A percentile compares a stretch with the other conserved stretches of the same genome.
phyloP scores from a whole-genome alignment of 2,113 vertebrate genomes.

The Hemiscyllium ocellatum region DNA sequence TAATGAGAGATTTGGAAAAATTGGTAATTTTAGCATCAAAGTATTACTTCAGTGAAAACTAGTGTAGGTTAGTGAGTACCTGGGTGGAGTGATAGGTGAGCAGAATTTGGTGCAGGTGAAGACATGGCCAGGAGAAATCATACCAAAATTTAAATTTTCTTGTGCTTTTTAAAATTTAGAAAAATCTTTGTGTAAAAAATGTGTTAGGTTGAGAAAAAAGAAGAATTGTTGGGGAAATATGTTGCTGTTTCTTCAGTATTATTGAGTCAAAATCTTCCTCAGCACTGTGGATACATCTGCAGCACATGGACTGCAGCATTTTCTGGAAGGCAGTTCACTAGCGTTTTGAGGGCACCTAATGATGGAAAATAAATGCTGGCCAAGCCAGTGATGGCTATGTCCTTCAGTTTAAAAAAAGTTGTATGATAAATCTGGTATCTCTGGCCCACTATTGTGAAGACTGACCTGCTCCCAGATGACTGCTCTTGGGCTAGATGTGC shows the following conservation, averaged over 20 bases:
- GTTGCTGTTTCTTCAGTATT: neutral
- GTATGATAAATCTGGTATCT: neutral
- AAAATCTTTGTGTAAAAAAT: neutral
- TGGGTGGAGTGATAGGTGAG: neutral
- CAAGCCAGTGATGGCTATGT: too few relatives aligned
- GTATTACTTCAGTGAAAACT: neutral
- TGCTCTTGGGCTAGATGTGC: neutral
- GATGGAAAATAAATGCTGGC: too few relatives aligned
- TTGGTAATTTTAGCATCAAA: neutral
- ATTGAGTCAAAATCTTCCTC: too few relatives aligned
- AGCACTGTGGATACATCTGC: too few relatives aligned
- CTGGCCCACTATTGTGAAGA: neutral
- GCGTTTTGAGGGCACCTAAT: too few relatives aligned
- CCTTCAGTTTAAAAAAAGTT: too few relatives aligned
- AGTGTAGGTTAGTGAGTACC: neutral
- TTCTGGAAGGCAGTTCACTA: too few relatives aligned
- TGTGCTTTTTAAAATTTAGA: neutral
- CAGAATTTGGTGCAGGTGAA: neutral
- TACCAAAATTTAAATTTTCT: neutral
- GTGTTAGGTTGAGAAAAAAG: neutral
- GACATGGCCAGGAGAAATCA: neutral
- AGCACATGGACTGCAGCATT: too few relatives aligned
- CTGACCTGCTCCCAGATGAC: neutral
- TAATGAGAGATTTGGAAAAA: neutral
- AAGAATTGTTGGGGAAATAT: neutral